Evolutionary conservation across 2,113 vertebrate genomes (phyloP).

Genomic region (Lathamus discolor): DNA sequence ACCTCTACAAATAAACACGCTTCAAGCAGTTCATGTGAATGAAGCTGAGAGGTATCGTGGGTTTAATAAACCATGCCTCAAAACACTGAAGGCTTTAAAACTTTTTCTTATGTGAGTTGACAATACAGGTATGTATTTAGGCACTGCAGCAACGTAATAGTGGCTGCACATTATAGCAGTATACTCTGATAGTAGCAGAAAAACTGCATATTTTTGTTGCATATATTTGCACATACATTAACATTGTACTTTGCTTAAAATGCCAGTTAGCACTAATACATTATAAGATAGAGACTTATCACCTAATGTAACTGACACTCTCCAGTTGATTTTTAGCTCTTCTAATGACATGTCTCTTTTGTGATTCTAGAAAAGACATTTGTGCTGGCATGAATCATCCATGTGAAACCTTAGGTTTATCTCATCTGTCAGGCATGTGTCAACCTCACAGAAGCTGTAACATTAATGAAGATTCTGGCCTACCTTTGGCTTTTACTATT

Average conservation of each 20-base stretch:
- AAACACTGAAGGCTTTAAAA: background rate
- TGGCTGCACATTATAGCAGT: background rate
- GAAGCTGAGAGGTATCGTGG: background rate
- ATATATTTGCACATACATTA: background rate
- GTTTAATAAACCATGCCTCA: background rate
- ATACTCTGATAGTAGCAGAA: background rate
- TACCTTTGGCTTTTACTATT: conserved; percentile 94
- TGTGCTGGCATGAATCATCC: conserved; percentile 93
- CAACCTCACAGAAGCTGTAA: conserved; percentile 96
- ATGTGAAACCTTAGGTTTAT: conserved; percentile 94
- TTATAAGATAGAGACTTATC: background rate
- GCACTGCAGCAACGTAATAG: background rate
- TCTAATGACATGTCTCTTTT: background rate
- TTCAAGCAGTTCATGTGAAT: background rate
- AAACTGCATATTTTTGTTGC: background rate
- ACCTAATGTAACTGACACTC: background rate
- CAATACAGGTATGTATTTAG: background rate
- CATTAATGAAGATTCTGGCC: conserved; percentile 96
- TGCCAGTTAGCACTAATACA: background rate
- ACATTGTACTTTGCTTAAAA: background rate
- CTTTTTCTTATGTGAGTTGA: fast-evolving
- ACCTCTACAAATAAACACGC: background rate
- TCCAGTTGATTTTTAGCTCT: background rate
- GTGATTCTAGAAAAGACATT: conserved; percentile 87
- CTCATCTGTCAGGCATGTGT: conserved; percentile 97